These are phyloP conservation scores for Atta cephalotes DNA, from an alignment of 1,140 invertebrate species.

Conservation along the genomic window DNA sequence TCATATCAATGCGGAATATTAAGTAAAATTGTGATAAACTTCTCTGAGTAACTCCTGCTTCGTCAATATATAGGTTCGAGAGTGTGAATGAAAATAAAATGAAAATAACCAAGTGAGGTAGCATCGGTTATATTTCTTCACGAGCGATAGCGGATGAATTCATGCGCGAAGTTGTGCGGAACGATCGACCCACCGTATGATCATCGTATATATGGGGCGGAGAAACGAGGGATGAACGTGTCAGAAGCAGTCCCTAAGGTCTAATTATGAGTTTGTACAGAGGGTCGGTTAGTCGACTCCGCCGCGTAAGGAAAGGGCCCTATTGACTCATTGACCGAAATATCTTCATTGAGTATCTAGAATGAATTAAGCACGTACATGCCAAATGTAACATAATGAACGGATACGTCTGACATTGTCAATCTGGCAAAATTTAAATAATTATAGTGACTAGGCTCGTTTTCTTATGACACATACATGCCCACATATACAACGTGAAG, in stretches of 20 bases:
- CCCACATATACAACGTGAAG: too few relatives aligned
- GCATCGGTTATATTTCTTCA: slow-evolving; percentile 55
- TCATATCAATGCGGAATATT: background rate
- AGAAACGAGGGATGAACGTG: slow-evolving; percentile 84
- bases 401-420: background rate
- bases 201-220: slow-evolving; percentile 71
- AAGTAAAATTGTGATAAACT: background rate
- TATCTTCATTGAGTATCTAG: slow-evolving; percentile 77
- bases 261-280: slow-evolving; percentile 85
- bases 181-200: slow-evolving; percentile 61
- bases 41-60: background rate
- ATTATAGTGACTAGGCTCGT: background rate
- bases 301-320: slow-evolving; percentile 69
- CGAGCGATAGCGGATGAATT: slow-evolving; percentile 68
- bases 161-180: slow-evolving; percentile 61
- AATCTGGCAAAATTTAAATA: background rate
- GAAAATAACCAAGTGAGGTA: background rate
- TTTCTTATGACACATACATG: background rate
- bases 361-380: slow-evolving; percentile 70
- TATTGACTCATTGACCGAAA: slow-evolving; percentile 80
- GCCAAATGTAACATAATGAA: slow-evolving; percentile 4
- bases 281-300: slow-evolving; percentile 78
- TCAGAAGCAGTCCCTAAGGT: slow-evolving; percentile 84
- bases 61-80: background rate
- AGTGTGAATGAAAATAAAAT: slow-evolving; percentile 20